A percentile compares a stretch with the other conserved stretches of the same genome.
Conservation (phyloP, 2,113 vertebrate species). For the Procapra przewalskii region DNA sequence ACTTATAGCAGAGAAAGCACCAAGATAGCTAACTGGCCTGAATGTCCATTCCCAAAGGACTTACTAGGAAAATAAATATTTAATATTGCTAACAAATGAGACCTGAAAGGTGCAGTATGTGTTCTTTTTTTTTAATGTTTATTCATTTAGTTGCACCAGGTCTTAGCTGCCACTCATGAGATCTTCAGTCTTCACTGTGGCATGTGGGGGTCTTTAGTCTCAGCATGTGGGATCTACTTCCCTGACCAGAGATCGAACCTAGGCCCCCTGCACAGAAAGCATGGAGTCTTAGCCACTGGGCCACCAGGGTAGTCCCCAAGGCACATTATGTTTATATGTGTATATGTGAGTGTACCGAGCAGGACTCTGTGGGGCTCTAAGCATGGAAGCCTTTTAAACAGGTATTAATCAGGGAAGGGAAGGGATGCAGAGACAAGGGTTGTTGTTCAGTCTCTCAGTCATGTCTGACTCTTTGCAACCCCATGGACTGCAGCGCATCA, state of each 20-base stretch:
- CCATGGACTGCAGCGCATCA: neutral
- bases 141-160: neutral
- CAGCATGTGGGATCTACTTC: neutral
- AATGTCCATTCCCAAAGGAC: neutral
- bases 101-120: too few species aligned
- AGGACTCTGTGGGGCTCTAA: neutral
- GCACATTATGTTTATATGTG: too few species aligned
- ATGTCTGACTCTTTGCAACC: neutral
- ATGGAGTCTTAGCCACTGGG: neutral
- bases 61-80: neutral
- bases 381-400: neutral
- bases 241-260: neutral
- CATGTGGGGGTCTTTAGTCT: neutral
- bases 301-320: neutral
- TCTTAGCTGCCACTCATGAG: neutral
- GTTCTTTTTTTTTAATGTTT: neutral
- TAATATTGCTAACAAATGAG: neutral
- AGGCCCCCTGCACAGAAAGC: neutral
- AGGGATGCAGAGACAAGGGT: neutral
- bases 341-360: fast-evolving
- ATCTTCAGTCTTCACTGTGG: neutral
- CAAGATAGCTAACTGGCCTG: neutral
- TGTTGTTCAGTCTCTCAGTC: neutral
- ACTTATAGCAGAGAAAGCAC: neutral
- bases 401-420: neutral